Percentiles rank a stretch among this genome's conserved stretches.
phyloP scores from a whole-genome alignment of 2,113 vertebrate genomes.

The Gracilinanus agilis region DNA sequence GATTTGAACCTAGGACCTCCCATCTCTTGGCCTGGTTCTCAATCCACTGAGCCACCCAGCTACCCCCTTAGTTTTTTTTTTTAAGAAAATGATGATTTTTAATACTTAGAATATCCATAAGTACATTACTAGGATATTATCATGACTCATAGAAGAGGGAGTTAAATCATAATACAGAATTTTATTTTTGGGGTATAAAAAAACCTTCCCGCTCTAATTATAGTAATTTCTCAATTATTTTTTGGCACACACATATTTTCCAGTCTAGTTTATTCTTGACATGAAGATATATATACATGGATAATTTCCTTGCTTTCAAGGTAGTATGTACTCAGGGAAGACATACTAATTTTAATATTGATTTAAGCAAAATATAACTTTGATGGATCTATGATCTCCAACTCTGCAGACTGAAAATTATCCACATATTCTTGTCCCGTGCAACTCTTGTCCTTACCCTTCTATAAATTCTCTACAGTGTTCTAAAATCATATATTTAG shows the following conservation, averaged over 20 bases:
- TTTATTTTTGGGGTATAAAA: background rate
- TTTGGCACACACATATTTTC: conserved; percentile 37
- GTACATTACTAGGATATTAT: conserved; percentile 34
- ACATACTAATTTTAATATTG: background rate
- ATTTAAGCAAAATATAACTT: background rate
- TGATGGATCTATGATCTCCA: background rate
- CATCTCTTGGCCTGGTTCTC: no score
- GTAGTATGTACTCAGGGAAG: conserved; percentile 42
- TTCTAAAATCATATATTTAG: background rate
- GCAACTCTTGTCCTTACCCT: background rate
- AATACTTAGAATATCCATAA: conserved; percentile 20
- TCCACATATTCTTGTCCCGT: background rate
- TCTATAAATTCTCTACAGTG: background rate
- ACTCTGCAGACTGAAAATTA: background rate
- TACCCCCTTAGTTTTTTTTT: no score
- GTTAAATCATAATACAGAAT: conserved; percentile 36
- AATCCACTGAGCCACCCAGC: no score
- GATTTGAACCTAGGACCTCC: no score
- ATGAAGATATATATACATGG: background rate
- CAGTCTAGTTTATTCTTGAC: conserved; percentile 3
- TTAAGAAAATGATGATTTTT: conserved; percentile 35
- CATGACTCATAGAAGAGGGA: conserved; percentile 21
- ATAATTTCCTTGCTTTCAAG: conserved; percentile 11
- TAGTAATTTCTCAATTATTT: conserved; percentile 30
- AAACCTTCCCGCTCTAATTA: conserved; percentile 49